A percentile compares a stretch with the other conserved stretches of the same genome.
Conservation (phyloP, 1,140 invertebrate genomes). For the Hylaeus anthracinus region DNA sequence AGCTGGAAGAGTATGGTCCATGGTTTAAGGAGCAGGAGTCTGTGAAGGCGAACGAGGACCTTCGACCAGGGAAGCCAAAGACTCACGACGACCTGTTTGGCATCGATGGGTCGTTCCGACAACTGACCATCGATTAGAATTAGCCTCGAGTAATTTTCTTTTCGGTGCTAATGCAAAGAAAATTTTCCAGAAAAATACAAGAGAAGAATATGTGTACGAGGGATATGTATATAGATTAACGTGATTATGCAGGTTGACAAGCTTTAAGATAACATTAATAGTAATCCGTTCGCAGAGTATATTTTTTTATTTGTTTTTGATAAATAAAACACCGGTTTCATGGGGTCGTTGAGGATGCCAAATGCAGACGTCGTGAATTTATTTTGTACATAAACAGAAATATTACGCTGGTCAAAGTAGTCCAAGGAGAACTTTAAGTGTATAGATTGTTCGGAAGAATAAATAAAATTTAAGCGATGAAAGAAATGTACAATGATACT, state of each 20-base stretch:
- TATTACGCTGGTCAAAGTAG: too few species aligned
- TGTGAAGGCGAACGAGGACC: constrained; percentile 87
- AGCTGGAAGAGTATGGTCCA: constrained; percentile 86
- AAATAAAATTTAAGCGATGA: too few species aligned
- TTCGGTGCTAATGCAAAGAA: not conserved
- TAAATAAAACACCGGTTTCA: not conserved
- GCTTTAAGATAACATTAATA: not conserved
- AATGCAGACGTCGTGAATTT: too few species aligned
- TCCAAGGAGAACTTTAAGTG: too few species aligned
- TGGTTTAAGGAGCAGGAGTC: constrained; percentile 89
- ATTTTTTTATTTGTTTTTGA: not conserved
- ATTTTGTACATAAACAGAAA: too few species aligned
- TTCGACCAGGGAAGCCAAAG: constrained; percentile 89
- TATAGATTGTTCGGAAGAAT: too few species aligned
- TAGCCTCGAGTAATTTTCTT: not conserved
- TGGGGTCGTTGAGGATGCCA: too few species aligned
- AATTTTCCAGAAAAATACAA: not conserved
- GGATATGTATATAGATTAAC: too few species aligned
- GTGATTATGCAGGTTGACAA: not conserved
- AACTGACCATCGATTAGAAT: constrained; percentile 87
- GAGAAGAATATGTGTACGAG: too few species aligned
- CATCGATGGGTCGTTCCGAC: constrained; percentile 90
- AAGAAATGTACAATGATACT: too few species aligned
- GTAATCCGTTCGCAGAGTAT: not conserved
- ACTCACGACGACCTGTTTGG: constrained; percentile 91